These are phyloP conservation scores for Pararge aegeria DNA, from an alignment of 1,140 invertebrate genomes.

Conservation along the genomic window DNA sequence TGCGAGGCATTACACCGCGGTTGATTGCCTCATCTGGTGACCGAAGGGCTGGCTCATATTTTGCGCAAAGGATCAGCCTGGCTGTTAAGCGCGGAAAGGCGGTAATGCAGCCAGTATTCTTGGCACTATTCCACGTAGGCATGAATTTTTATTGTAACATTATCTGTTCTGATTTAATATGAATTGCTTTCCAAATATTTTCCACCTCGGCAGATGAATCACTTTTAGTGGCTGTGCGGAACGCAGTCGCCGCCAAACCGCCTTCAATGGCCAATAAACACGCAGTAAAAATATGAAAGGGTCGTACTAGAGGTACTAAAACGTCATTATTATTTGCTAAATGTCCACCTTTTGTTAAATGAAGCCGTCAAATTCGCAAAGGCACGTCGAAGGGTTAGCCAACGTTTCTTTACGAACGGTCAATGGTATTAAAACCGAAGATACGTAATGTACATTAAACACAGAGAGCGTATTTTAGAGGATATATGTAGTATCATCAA, in stretches of 20 bases:
- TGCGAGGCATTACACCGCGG: too few relatives aligned
- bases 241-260: slow-evolving; percentile 40
- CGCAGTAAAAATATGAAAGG: slow-evolving; percentile 69
- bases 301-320: slow-evolving; percentile 70
- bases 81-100: too few relatives aligned
- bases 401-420: slow-evolving; percentile 31
- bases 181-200: slow-evolving; percentile 9
- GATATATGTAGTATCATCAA: too few relatives aligned
- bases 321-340: slow-evolving; percentile 67
- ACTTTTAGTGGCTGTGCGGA: slow-evolving; percentile 29
- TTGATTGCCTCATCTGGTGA: too few relatives aligned
- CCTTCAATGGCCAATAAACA: slow-evolving; percentile 73
- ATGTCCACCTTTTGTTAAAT: slow-evolving; percentile 72
- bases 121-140: too few relatives aligned
- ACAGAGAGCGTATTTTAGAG: too few relatives aligned
- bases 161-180: too few relatives aligned
- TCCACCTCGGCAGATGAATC: slow-evolving; percentile 23
- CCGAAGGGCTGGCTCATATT: too few relatives aligned
- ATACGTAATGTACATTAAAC: too few relatives aligned
- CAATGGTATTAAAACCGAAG: not conserved
- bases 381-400: slow-evolving; percentile 32
- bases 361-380: slow-evolving; percentile 52
- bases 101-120: too few relatives aligned
- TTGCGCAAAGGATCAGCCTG: too few relatives aligned
- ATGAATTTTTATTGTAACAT: too few relatives aligned